Conservation (phyloP, 23 tunicate species). For the Styela clava region DNA sequence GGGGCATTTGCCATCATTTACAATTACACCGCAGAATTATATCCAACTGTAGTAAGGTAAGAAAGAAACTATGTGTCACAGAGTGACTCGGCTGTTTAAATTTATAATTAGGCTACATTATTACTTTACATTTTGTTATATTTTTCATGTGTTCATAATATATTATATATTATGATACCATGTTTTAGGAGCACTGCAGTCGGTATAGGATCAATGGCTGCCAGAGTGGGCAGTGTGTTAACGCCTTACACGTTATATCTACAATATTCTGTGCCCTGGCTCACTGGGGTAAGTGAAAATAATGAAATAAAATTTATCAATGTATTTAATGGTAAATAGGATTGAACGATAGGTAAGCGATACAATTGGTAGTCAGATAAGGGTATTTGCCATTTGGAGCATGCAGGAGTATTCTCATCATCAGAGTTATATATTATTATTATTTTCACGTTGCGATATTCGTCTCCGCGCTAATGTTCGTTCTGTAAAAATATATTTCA, state of each 20-base stretch:
- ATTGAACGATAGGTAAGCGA: too few relatives aligned
- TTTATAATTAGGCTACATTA: background rate
- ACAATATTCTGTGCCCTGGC: constrained; percentile 83
- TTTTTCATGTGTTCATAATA: too few relatives aligned
- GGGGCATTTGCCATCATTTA: constrained; percentile 88
- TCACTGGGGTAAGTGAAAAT: constrained; percentile 69
- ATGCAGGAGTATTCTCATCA: too few relatives aligned
- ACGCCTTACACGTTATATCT: constrained; percentile 84
- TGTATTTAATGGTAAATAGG: too few relatives aligned
- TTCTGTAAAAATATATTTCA: too few relatives aligned
- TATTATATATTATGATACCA: too few relatives aligned
- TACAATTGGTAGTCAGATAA: too few relatives aligned
- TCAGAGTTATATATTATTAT: too few relatives aligned
- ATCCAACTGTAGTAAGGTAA: constrained; percentile 92
- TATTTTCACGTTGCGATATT: too few relatives aligned
- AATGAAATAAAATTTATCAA: background rate
- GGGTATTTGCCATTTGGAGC: too few relatives aligned
- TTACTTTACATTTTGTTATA: background rate
- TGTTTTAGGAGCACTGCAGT: constrained; percentile 75
- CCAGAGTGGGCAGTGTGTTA: constrained; percentile 68
- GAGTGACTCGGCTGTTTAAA: background rate
- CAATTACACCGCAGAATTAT: constrained; percentile 92
- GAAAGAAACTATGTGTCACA: background rate
- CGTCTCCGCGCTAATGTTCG: too few relatives aligned
- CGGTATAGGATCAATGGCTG: constrained; percentile 80